Conservation (phyloP, 2,113 vertebrate species). For the Rhinopomastus cyanomelas region DNA sequence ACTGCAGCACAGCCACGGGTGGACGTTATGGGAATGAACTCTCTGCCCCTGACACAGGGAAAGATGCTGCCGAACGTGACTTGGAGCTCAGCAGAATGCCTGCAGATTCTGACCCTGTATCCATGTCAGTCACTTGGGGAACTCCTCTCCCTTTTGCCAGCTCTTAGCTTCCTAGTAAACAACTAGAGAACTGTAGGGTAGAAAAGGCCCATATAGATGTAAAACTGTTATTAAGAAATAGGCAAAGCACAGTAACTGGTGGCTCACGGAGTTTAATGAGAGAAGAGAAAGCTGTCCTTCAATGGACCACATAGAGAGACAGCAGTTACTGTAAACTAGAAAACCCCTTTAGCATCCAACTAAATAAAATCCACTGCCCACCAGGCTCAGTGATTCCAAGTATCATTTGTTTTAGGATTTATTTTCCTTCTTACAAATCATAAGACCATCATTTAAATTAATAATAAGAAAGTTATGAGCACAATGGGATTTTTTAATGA, state of each 20-base stretch:
- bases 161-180: conserved; percentile 13
- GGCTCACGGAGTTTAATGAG: conserved; percentile 17
- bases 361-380: conserved; percentile 17
- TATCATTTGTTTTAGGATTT: not conserved
- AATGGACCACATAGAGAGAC: conserved; percentile 18
- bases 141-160: conserved; percentile 9
- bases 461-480: conserved; percentile 14
- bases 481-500: conserved; percentile 41
- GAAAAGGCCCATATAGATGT: not conserved
- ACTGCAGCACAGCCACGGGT: not conserved
- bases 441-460: conserved; percentile 21
- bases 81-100: not conserved
- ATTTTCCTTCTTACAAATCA: conserved; percentile 10
- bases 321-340: not conserved
- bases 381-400: not conserved
- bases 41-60: not conserved
- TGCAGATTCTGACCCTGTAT: conserved; percentile 8
- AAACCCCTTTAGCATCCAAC: not conserved
- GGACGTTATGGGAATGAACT: not conserved
- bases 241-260: not conserved
- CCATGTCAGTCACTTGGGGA: not conserved
- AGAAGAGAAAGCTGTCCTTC: conserved; percentile 51
- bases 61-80: not conserved
- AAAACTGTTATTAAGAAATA: conserved; percentile 39
- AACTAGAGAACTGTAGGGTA: not conserved